These are phyloP conservation scores for Aphelenchoides avenae DNA, from an alignment of 1,140 invertebrate genomes.

Conservation along the genomic window DNA sequence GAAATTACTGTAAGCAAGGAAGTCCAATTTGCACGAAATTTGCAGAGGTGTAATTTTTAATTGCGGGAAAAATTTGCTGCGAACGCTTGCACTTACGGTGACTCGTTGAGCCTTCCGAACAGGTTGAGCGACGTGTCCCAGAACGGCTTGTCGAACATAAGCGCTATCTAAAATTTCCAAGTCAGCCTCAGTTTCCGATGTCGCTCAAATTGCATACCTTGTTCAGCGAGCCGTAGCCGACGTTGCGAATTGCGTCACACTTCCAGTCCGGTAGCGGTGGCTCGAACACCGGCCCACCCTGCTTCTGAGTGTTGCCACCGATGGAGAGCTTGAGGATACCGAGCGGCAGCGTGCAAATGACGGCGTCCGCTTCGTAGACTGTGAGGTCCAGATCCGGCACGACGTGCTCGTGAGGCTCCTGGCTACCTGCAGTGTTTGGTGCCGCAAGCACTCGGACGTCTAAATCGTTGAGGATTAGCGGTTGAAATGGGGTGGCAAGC, in stretches of 20 bases:
- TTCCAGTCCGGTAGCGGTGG: conserved; percentile 36
- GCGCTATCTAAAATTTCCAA: conserved; percentile 19
- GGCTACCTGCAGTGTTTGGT: too few relatives aligned
- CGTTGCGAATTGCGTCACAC: conserved; percentile 26
- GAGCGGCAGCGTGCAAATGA: conserved; percentile 87
- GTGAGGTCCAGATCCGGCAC: neutral
- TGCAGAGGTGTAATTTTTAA: neutral
- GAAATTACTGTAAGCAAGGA: too few relatives aligned
- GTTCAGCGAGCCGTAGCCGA: conserved; percentile 32
- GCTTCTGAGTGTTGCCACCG: conserved; percentile 5
- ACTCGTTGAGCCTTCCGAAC: conserved; percentile 32
- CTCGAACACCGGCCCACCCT: conserved; percentile 18
- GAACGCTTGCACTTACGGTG: conserved; percentile 15
- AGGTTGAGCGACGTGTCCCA: conserved; percentile 21
- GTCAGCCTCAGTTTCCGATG: too few relatives aligned
- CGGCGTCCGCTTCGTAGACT: conserved; percentile 73
- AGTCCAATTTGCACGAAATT: too few relatives aligned
- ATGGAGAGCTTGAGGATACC: conserved; percentile 82
- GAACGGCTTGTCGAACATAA: conserved; percentile 34
- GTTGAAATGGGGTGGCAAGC: too few relatives aligned
- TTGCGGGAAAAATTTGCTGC: neutral
- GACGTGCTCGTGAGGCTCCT: too few relatives aligned
- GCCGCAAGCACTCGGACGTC: too few relatives aligned
- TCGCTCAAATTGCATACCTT: conserved; percentile 21
- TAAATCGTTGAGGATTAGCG: too few relatives aligned